Evolutionary conservation across 1,140 invertebrate genomes (phyloP).

Genomic region (Tetramorium parvispinum): DNA sequence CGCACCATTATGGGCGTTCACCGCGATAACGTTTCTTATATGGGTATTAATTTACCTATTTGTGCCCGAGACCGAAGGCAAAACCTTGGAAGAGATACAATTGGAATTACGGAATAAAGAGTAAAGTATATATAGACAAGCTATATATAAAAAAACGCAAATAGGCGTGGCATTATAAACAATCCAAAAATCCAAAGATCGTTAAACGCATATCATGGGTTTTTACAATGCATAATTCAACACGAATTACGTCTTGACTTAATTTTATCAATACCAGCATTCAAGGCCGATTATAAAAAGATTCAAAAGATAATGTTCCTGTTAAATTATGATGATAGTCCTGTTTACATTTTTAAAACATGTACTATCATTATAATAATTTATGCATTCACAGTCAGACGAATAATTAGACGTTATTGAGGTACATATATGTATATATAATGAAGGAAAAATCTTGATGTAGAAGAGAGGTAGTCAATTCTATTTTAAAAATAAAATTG

Average conservation of each 20-base stretch:
- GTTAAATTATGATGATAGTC: not conserved
- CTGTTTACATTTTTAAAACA: not conserved
- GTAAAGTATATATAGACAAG: conserved; percentile 16
- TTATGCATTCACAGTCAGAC: not conserved
- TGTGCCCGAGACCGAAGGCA: conserved; percentile 89
- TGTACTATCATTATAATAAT: not conserved
- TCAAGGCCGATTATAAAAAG: not conserved
- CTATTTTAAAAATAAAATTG: not conserved
- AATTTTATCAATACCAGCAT: not conserved
- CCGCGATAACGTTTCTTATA: conserved; percentile 86
- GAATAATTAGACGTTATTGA: not conserved
- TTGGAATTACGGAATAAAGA: conserved; percentile 76
- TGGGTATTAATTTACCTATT: conserved; percentile 86
- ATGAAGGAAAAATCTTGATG: not conserved
- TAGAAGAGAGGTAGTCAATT: not conserved
- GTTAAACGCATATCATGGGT: not conserved
- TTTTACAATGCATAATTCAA: not conserved
- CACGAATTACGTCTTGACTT: not conserved
- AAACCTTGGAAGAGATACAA: conserved; percentile 87
- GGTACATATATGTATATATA: not conserved
- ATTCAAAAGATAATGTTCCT: conserved; percentile 19
- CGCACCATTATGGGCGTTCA: conserved; percentile 87
- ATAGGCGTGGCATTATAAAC: conserved; percentile 31
- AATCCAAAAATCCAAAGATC: conserved; percentile 21
- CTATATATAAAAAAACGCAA: conserved; percentile 41